phyloP scores from a whole-genome alignment of 2,888 invertebrate genomes.

The Pandemis corylana region DNA sequence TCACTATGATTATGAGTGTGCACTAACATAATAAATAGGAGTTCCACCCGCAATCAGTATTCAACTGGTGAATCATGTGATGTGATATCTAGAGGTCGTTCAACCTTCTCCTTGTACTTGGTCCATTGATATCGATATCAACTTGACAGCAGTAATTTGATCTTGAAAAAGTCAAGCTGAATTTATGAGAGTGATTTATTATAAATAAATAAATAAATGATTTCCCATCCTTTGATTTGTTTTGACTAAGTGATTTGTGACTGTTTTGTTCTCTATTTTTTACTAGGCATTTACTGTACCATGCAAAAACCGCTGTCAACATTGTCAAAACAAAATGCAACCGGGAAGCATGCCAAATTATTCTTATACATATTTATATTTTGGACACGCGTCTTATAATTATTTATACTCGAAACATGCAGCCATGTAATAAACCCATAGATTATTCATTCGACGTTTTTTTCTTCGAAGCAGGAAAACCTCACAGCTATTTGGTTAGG shows the following conservation, averaged over 20 bases:
- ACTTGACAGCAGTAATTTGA: slow-evolving; percentile 2
- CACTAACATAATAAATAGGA: slow-evolving; percentile 3
- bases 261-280: neutral
- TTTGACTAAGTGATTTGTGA: neutral
- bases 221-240: neutral
- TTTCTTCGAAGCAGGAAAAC: slow-evolving; percentile 4
- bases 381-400: neutral
- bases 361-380: neutral
- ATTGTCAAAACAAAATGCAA: neutral
- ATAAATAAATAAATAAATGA: too few species aligned
- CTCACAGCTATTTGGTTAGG: neutral
- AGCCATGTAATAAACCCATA: neutral
- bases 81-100: slow-evolving; percentile 28
- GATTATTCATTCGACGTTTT: neutral
- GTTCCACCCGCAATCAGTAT: slow-evolving; percentile 19
- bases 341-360: neutral
- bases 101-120: slow-evolving; percentile 22
- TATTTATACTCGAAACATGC: neutral
- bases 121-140: slow-evolving; percentile 15
- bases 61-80: slow-evolving; percentile 30
- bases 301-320: neutral
- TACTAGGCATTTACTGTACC: neutral
- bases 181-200: slow-evolving; percentile 5
- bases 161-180: slow-evolving; percentile 6
- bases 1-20: slow-evolving; percentile 6